A percentile compares a stretch with the other conserved stretches of the same genome.
These are phyloP conservation scores for Labeo catla DNA, from an alignment of 2,113 vertebrate genomes.

Conservation along the genomic window DNA sequence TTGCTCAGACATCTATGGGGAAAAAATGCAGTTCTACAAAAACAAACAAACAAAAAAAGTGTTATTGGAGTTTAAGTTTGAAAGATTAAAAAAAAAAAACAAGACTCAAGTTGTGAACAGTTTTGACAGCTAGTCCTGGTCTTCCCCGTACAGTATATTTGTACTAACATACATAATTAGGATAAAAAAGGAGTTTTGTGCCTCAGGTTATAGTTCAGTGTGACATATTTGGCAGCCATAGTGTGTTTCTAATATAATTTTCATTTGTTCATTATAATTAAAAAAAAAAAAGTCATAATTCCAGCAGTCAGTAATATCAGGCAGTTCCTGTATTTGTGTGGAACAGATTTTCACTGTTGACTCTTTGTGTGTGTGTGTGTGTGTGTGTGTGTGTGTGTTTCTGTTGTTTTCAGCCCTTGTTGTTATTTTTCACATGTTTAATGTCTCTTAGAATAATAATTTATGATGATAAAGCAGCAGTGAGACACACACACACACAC, in stretches of 20 bases:
- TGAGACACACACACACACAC: not conserved
- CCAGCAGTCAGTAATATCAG: not conserved
- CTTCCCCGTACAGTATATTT: not conserved
- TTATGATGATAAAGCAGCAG: not conserved
- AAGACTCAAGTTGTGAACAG: not conserved
- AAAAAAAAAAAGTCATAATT: not conserved
- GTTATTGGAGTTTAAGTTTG: not conserved
- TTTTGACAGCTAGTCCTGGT: not conserved
- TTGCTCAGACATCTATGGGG: not conserved
- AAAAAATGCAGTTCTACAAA: not conserved
- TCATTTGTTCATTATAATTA: not conserved
- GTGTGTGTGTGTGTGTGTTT: not conserved
- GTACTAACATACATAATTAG: not conserved
- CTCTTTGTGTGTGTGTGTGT: not conserved
- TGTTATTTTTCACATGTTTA: not conserved
- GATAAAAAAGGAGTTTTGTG: not conserved
- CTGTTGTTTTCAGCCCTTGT: not conserved
- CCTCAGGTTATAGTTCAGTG: constrained; percentile 15
- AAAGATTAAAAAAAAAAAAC: not conserved
- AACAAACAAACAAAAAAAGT: not conserved
- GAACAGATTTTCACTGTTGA: not conserved
- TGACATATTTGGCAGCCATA: not conserved
- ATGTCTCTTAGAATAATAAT: not conserved
- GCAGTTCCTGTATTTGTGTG: not conserved
- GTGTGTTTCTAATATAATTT: not conserved